A percentile compares a stretch with the other conserved stretches of the same genome.
Conservation (phyloP, 2,113 vertebrate species). For the Apodemus sylvaticus region DNA sequence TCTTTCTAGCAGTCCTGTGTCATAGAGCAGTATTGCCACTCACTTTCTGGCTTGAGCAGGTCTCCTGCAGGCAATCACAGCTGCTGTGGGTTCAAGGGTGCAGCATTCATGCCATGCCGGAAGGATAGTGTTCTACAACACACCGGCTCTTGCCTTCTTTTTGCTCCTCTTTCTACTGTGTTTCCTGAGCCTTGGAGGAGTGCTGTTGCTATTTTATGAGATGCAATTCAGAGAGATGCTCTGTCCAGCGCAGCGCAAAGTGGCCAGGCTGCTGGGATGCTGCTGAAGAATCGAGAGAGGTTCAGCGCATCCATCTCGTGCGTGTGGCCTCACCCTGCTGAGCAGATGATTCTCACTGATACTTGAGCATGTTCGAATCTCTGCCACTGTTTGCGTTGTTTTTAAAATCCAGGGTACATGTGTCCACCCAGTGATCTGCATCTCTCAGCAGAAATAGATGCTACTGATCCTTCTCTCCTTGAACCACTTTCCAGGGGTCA, state of each 20-base stretch:
- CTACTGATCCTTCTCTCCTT: background rate
- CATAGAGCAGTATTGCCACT: background rate
- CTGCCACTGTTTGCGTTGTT: background rate
- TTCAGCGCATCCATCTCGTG: background rate
- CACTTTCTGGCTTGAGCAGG: background rate
- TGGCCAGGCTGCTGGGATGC: background rate
- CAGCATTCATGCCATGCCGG: background rate
- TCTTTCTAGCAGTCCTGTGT: background rate
- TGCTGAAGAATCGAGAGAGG: background rate
- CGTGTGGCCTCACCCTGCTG: background rate
- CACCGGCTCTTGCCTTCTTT: no score
- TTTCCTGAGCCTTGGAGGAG: background rate
- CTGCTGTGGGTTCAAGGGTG: background rate
- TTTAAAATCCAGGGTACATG: background rate
- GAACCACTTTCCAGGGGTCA: background rate
- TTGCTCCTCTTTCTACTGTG: background rate
- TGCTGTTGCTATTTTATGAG: background rate
- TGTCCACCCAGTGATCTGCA: background rate
- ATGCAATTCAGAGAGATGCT: background rate
- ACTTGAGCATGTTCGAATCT: background rate
- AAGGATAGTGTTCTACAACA: no score
- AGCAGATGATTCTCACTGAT: background rate
- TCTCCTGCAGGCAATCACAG: background rate
- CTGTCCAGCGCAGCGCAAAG: no score
- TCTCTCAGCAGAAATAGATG: background rate